These are phyloP conservation scores for Drosophila asahinai DNA, from an alignment of 1,140 invertebrate genomes.

Conservation along the genomic window DNA sequence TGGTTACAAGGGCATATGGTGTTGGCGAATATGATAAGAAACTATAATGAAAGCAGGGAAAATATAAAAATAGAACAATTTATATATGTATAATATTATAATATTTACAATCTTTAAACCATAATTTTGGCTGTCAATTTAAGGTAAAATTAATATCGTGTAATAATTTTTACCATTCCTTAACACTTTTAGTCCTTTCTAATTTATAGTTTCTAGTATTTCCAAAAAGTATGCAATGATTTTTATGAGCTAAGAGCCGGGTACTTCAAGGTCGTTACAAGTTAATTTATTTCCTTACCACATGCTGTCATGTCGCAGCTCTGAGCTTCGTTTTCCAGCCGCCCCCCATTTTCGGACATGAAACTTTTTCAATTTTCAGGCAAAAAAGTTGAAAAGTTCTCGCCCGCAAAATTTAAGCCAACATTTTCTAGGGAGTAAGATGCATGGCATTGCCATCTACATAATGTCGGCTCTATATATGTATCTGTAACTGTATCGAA, in stretches of 20 bases:
- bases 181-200: too few relatives aligned
- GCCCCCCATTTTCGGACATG: not conserved
- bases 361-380: slow-evolving; percentile 40
- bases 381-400: slow-evolving; percentile 45
- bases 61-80: too few relatives aligned
- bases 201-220: too few relatives aligned
- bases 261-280: not conserved
- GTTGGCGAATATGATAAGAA: not conserved
- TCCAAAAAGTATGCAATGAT: not conserved
- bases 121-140: too few relatives aligned
- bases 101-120: too few relatives aligned
- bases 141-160: too few relatives aligned
- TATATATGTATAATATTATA: too few relatives aligned
- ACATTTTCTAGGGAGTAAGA: slow-evolving; percentile 13
- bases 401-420: slow-evolving; percentile 36
- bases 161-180: too few relatives aligned
- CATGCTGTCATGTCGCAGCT: slow-evolving; percentile 10
- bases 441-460: slow-evolving; percentile 33
- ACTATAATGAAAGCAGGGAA: not conserved
- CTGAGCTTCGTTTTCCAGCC: not conserved
- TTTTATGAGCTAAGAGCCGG: not conserved
- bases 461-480: slow-evolving; percentile 46
- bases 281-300: slow-evolving; percentile 4
- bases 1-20: not conserved
- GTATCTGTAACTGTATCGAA: slow-evolving; percentile 42